phyloP scores from a whole-genome alignment of 2,113 vertebrate species.

The Callipepla californica region DNA sequence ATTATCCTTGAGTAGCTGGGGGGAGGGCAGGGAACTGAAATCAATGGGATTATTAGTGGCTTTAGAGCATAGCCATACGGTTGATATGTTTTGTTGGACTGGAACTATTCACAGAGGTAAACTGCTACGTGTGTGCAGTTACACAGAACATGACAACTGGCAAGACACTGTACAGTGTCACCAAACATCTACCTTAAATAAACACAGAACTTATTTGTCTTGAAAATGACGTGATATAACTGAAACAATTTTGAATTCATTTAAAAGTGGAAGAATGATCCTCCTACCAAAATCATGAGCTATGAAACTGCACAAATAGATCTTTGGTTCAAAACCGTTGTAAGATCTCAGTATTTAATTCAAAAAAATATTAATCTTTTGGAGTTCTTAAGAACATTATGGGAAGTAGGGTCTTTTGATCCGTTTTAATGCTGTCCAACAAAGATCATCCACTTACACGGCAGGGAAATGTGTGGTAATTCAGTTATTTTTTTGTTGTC shows the following conservation, averaged over 20 bases:
- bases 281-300: neutral
- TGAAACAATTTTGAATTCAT: neutral
- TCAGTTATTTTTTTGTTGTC: neutral
- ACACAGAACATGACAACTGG: neutral
- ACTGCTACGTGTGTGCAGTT: fast-evolving
- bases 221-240: neutral
- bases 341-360: neutral
- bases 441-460: neutral
- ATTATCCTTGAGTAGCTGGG: neutral
- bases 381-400: neutral
- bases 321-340: neutral
- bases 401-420: neutral
- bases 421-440: neutral
- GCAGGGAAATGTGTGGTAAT: neutral
- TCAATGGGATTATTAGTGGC: neutral
- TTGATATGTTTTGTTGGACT: too few relatives aligned
- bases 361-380: neutral
- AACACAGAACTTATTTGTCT: neutral
- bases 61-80: fast-evolving
- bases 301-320: neutral
- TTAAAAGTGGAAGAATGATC: neutral
- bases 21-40: neutral
- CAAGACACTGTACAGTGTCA: fast-evolving
- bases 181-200: neutral
- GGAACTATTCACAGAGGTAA: neutral